Evolutionary conservation across 1,140 invertebrate species (phyloP), one percentile per base, ranked within the genome.

Genomic region (Cydia strobilella): DNA sequence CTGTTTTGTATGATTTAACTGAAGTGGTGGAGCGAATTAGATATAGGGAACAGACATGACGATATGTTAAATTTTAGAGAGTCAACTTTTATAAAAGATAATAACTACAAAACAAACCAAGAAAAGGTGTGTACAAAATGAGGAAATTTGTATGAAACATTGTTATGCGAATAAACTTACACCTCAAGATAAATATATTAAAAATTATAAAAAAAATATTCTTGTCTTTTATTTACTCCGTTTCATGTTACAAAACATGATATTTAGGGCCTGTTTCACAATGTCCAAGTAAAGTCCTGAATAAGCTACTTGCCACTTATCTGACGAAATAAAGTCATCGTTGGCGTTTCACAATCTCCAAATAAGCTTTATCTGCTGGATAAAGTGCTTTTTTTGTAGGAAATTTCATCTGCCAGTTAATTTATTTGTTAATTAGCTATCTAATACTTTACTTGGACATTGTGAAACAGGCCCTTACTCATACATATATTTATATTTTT

Each of bases 151-250:
- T 93, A 93, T 93, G 91, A 91, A 90, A 91, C 85, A 90, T 91
- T 93, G 91, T 93, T 93, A 93, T 91, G 91, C 91, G 89, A 91
- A 93, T 93, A 93, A 93, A 93, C 90, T 93, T 93, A 93, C 90
- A 93, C 90, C 90, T 91, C 90, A 90, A 93, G 86, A 91, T 91
- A 93, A 93, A 76, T 76, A 76, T 76, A 76, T 76, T 76, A 76
- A 76, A 75, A 85, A 84, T 77, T 85, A 85, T 83, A 82, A 85
- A 84, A 85, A 84, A 88, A 88, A 86, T 84, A 84, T 59, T 86
- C 42, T 78, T 78, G 88, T 85, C 83, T 93, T 93, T 93, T 84
- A 91, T 91, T 91, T 45, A 51, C 18, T 90, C 65, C 76, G 74
- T 27, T 76, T 51, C 25, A 31, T 71, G 4, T 13, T 51, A 15